Base-by-base conservation (phyloP, 2,113 vertebrate genomes). In the Tenrec ecaudatus region DNA sequence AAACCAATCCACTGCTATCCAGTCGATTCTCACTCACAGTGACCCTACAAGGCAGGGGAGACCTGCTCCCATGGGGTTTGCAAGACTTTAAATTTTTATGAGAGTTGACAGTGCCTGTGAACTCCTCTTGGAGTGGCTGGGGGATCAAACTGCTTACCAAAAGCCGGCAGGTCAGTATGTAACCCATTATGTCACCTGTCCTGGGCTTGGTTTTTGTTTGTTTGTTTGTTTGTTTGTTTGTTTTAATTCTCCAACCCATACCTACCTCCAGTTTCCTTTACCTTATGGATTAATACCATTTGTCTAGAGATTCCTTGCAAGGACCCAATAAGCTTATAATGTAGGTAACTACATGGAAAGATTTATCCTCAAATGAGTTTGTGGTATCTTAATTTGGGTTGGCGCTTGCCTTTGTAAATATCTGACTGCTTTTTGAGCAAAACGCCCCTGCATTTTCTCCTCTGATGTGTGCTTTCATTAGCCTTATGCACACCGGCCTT, bases 391-490 rank as follows among this genome's bases (percentile, higher is more conserved):
- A 27, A 73, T 92, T 83, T 91, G 36, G 20, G 3, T 66, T 81
- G 27, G 60, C 25, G 57, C 22, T 29, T 66, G 64, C 7, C 23
- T 66, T 66, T 88, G 79, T 90, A 89, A 82, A 43, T 36, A 25
- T 95, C 82, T 83, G 3, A 10, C n/a, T 58, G 20, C 22, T 90
- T 88, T 31, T 86, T 38, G 31, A 93, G 43, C 36, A 90, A 84
- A 91, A 68, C 29, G 92, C 47, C 15, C 57, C 53, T 75, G 38
- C 29, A 27, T 85, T 88, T 85, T 68, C 66, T 93, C 82, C 62
- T 93, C 43, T 79, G 36, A 7, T 31, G 81, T 40, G 0, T 69
- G 19, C 84, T 85, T 75, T 25, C 47, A 9, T 78, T 89, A 82
- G 91, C 82, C 75, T 93, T 83, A 29, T 71, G 12, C 43, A 88